Evolutionary conservation across 2,113 vertebrate species (phyloP), one percentile per base, ranked within the genome.

Genomic region (Hydropotes inermis): DNA sequence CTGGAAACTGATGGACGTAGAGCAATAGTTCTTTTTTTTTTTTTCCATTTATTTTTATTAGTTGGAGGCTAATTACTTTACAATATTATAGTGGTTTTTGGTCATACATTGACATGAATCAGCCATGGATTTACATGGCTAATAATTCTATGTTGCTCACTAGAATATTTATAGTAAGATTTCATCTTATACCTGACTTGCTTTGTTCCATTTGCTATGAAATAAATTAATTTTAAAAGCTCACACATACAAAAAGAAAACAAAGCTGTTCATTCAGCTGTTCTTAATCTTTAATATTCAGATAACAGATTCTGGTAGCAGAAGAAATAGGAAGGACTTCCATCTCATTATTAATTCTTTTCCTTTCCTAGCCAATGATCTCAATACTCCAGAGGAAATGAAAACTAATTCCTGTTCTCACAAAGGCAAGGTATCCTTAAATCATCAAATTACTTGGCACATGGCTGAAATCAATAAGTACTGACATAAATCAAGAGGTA

Each of bases 401-500:
- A 88, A 89, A 89, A 84, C 52, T 67, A 43, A 33, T 94, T 61
- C 54, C 50, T 76, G 64, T 61, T 91, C 76, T 94, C 43, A 47
- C 61, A 94, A 67, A 94, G 91, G 47, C 52, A 83, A 17, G 54
- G 39, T 50, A 50, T 84, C 55, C 39, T 96, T 78, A 85, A 78
- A 78, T 79, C 50, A 45, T 87, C 60, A 78, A 60, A 64, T 83
- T 83, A 84, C 47, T 87, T 83, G 76, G 33, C 83, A 67, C 50
- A 88, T 67, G 36, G 45, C 64, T 70, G 9, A 87, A 95, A 84
- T 91, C 83, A 96, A 23, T 87, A 93, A 88, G 14, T 91, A 84
- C 23, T 67, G 50, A 76, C 88, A 67, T 96, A 94, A 95, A 78
- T 47, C 50, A 60, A 82, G 50, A 88, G 43, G 27, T 43, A 57